Evolutionary conservation across 2,113 vertebrate species (phyloP).

Genomic region (Mesoclemmys tuberculata): DNA sequence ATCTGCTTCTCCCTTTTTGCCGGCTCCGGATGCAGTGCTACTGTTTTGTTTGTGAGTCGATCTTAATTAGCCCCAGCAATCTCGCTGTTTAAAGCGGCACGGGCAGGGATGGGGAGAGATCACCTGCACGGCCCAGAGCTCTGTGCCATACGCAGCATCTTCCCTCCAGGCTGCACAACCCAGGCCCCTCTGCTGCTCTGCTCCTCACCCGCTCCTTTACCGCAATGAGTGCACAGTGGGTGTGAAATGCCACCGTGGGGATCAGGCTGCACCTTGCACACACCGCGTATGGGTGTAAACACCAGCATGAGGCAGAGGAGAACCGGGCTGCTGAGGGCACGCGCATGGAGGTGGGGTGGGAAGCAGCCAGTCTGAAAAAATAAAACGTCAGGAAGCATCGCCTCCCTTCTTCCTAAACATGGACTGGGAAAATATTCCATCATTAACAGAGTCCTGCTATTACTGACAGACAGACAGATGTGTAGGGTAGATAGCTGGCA

Average conservation of each 20-base stretch:
- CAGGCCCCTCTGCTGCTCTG: fast-evolving
- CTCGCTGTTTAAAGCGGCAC: not conserved
- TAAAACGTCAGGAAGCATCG: not conserved
- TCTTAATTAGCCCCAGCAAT: constrained; percentile 44
- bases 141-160: not conserved
- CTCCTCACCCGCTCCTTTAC: fast-evolving
- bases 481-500: not conserved
- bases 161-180: not conserved
- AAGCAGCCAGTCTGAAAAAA: fast-evolving
- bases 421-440: not conserved
- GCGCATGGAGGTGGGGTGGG: not conserved
- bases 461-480: not conserved
- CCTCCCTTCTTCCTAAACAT: not conserved
- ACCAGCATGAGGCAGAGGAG: not conserved
- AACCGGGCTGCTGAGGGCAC: fast-evolving
- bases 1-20: constrained; percentile 55
- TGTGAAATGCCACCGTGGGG: not conserved
- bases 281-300: too few species aligned
- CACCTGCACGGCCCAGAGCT: not conserved
- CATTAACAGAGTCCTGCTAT: not conserved
- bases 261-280: not conserved
- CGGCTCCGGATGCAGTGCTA: not conserved
- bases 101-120: not conserved
- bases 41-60: not conserved
- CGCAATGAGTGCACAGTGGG: not conserved